Conservation (phyloP, 2,888 invertebrate genomes). For the Linyphia triangularis region DNA sequence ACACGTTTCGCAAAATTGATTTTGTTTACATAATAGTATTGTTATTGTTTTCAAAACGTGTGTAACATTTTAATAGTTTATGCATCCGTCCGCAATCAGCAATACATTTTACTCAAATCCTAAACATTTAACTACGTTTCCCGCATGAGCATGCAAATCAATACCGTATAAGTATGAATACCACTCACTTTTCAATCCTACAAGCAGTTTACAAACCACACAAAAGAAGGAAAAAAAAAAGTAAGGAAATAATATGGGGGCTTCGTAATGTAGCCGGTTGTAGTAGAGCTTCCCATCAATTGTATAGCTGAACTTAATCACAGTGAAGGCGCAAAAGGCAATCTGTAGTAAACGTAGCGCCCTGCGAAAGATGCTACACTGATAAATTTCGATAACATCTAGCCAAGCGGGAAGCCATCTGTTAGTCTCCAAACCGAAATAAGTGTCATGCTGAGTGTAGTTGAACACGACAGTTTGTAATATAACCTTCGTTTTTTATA, state of each 20-base stretch:
- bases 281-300: constrained; percentile 8
- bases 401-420: constrained; percentile 60
- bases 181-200: background rate
- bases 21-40: too few species aligned
- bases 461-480: constrained; percentile 4
- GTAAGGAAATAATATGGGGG: background rate
- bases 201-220: background rate
- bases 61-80: too few species aligned
- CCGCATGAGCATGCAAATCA: background rate
- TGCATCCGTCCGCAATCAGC: too few species aligned
- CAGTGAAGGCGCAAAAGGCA: constrained; percentile 52
- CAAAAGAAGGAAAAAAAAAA: too few species aligned
- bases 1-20: too few species aligned
- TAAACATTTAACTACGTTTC: background rate
- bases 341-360: constrained; percentile 41
- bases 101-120: too few species aligned
- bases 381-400: constrained; percentile 67
- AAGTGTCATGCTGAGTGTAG: background rate
- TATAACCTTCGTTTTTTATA: background rate
- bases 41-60: too few species aligned
- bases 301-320: constrained; percentile 29
- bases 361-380: constrained; percentile 36
- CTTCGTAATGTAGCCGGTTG: background rate
- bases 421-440: constrained; percentile 17
- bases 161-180: too few species aligned